Conservation (phyloP, 2,113 vertebrate genomes). For the Tor tambroides region DNA sequence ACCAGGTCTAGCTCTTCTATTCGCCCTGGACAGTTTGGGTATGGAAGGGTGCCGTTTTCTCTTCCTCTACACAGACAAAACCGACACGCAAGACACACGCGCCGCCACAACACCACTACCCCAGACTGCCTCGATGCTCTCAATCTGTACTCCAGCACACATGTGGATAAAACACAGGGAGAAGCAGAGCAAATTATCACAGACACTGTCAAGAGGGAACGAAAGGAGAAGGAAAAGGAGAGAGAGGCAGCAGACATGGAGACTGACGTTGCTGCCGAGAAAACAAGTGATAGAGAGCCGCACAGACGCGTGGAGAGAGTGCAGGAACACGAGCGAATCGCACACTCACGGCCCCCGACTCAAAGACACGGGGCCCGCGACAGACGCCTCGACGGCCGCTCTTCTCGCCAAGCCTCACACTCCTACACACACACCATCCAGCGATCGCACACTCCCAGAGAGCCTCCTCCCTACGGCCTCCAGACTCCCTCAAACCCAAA, state of each 20-base stretch:
- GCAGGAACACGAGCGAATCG: not conserved
- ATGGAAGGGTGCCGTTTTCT: slow-evolving; percentile 85
- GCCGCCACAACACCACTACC: slow-evolving; percentile 57
- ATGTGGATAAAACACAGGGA: slow-evolving; percentile 8
- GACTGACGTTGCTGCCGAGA: not conserved
- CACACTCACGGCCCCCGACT: slow-evolving; percentile 1
- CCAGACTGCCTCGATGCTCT: not conserved
- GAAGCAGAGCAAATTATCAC: not conserved
- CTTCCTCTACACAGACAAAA: slow-evolving; percentile 81
- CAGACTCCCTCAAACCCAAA: slow-evolving; percentile 52
- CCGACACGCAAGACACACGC: slow-evolving; percentile 71
- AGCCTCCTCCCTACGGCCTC: slow-evolving; percentile 52
- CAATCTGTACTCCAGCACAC: not conserved
- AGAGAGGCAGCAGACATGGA: slow-evolving; percentile 24
- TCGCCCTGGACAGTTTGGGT: slow-evolving; percentile 89
- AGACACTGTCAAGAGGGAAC: slow-evolving; percentile 7
- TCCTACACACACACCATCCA: slow-evolving; percentile 66
- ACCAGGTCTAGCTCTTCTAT: slow-evolving; percentile 77
- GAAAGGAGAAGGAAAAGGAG: not conserved
- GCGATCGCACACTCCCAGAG: slow-evolving; percentile 44
- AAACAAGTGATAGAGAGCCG: not conserved
- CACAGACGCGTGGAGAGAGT: not conserved
- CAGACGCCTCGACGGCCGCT: not conserved
- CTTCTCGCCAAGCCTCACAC: slow-evolving; percentile 63
- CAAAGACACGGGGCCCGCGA: slow-evolving; percentile 5